These are phyloP conservation scores for Cydia amplana DNA, from an alignment of 1,140 invertebrate species.

Conservation along the genomic window DNA sequence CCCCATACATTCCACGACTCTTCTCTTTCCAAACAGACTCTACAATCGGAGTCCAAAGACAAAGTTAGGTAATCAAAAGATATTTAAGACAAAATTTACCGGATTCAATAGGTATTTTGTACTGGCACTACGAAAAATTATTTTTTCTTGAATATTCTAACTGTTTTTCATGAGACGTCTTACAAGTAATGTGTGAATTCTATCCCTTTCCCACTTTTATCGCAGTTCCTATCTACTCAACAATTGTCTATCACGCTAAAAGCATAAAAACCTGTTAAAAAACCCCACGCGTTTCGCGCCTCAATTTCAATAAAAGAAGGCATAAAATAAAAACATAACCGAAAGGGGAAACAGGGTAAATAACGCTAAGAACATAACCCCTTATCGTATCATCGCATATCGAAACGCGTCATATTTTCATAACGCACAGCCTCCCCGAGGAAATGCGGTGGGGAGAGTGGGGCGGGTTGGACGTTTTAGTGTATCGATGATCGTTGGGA, in stretches of 20 bases:
- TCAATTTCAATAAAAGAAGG: constrained; percentile 28
- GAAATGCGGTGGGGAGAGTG: constrained; percentile 47
- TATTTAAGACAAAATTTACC: no score
- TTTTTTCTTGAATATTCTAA: no score
- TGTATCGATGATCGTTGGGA: constrained; percentile 52
- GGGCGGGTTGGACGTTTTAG: constrained; percentile 39
- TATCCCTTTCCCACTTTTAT: no score
- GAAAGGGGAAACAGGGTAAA: constrained; percentile 31
- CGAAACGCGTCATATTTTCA: constrained; percentile 64
- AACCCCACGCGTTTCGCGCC: constrained; percentile 14
- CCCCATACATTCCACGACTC: no score
- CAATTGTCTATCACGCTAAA: background rate
- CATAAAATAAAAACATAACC: background rate
- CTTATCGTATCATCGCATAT: constrained; percentile 59
- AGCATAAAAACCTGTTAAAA: background rate
- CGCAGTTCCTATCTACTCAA: no score
- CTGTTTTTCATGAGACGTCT: no score
- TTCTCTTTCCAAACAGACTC: no score
- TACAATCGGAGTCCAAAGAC: no score
- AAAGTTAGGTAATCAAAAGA: no score
- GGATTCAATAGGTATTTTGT: no score
- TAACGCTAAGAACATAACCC: constrained; percentile 42
- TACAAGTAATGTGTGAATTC: no score
- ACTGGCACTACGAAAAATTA: no score
- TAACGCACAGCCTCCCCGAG: constrained; percentile 51